Percentiles rank a stretch among this genome's conserved stretches.
phyloP scores from a whole-genome alignment of 2,113 vertebrate genomes.

The Thymallus thymallus region DNA sequence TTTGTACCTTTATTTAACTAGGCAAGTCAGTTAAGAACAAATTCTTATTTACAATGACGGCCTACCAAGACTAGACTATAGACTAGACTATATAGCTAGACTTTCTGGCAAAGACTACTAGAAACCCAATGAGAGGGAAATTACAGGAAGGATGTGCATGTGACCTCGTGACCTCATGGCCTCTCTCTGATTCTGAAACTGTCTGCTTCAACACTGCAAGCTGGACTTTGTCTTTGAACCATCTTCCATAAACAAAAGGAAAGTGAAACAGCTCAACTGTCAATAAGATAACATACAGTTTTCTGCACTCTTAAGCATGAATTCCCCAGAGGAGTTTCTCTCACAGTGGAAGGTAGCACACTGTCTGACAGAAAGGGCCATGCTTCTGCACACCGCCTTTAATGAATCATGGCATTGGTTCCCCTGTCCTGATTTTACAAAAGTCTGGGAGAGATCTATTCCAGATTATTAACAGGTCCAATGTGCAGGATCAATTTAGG shows the following conservation, averaged over 20 bases:
- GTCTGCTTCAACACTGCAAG: conserved; percentile 26
- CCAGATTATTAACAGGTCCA: conserved; percentile 5
- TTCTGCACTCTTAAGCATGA: conserved; percentile 55
- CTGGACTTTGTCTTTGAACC: conserved; percentile 49
- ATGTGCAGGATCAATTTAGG: conserved; percentile 24
- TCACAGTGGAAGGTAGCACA: conserved; percentile 40
- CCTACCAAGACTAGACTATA: too few species aligned
- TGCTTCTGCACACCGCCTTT: conserved; percentile 21
- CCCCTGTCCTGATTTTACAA: neutral
- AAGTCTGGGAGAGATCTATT: neutral
- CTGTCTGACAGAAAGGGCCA: conserved; percentile 23
- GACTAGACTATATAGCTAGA: neutral
- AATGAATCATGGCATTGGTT: conserved; percentile 38
- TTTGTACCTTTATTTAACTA: too few species aligned
- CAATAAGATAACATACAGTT: conserved; percentile 67
- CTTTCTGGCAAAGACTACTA: conserved; percentile 3
- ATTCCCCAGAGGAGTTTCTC: conserved; percentile 52
- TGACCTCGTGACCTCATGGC: neutral
- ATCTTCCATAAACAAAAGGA: conserved; percentile 63
- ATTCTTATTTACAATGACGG: too few species aligned
- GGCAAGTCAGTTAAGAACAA: too few species aligned
- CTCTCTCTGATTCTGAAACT: neutral
- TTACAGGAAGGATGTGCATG: neutral
- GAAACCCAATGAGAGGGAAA: neutral
- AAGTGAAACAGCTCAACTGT: conserved; percentile 62